Conservation (phyloP, 2,888 invertebrate species). For the Marasmarcha lunaedactyla region DNA sequence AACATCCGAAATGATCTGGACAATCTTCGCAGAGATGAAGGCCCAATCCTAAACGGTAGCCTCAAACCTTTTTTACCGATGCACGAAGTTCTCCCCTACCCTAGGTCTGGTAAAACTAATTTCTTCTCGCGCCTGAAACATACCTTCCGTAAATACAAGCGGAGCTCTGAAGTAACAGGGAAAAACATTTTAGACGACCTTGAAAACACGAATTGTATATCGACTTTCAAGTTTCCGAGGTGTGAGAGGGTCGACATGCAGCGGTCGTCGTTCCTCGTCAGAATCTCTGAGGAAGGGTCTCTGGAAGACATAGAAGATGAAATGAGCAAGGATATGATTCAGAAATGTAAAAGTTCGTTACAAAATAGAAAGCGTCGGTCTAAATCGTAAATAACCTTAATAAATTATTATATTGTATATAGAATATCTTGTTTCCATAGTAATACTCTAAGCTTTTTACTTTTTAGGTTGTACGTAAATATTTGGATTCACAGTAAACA, state of each 20-base stretch:
- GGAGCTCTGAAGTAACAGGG: constrained; percentile 18
- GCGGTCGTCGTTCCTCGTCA: constrained; percentile 26
- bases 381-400: no score
- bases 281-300: constrained; percentile 29
- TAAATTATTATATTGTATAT: no score
- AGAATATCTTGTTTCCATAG: no score
- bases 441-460: no score
- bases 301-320: not conserved
- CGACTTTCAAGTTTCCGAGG: constrained; percentile 42
- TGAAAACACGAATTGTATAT: constrained; percentile 25
- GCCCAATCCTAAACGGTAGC: not conserved
- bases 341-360: not conserved
- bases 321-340: not conserved
- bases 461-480: no score
- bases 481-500: no score
- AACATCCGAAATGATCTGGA: not conserved
- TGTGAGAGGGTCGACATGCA: constrained; percentile 25
- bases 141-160: constrained; percentile 31
- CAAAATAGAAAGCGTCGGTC: not conserved
- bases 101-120: constrained; percentile 35
- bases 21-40: not conserved
- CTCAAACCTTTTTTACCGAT: constrained; percentile 28
- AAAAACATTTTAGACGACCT: constrained; percentile 19
- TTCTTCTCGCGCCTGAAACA: constrained; percentile 36
- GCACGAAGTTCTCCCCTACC: constrained; percentile 50